Base-by-base conservation (phyloP, 2,888 invertebrate genomes). In the Ormia ochracea region DNA sequence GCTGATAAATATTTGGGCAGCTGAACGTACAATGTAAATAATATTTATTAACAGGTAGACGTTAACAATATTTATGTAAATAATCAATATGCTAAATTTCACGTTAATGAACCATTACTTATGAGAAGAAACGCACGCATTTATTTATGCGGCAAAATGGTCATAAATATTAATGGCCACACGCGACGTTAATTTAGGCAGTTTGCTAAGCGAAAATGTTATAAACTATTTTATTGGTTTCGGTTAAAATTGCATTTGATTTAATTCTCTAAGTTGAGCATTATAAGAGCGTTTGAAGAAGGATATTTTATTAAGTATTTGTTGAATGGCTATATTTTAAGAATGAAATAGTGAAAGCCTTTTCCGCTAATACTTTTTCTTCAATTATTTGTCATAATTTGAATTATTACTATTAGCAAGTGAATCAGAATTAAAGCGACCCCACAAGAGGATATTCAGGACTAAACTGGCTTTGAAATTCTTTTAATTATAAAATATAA, bases 31-130 rank as follows among this genome's bases (percentile, higher is more conserved):
- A 54, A 26, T 54, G 26, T 26, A 19, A 50, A 31, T 17, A 50
- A 14, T 26, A 63, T 38, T 56, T 38, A 9, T 72, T 77, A 72
- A 58, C 80, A 77, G 43, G 19, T 52, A 45, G 26, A 17, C 73
- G 80, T 76, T 72, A 80, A 77, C 68, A 73, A 80, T 73, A 56
- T 54, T 72, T 61, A 76, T 61, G 43, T 56, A 73, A 72, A 80
- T 76, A 75, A 54, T 59, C 26, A 19, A 56, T 52, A 75, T 70
- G 79, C 70, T 70, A 75, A 70, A 76, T 79, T 70, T 79, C 70
- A 59, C 54, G 59, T 69, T 79, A 75, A 79, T 70, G 75, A 65
- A 21, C 21, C 69, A 63, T 76, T 48, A 48, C 36, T 38, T 31
- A 19, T 31, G 19, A 68, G 43, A 36, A 68, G 17, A 41, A 41